Evolutionary conservation across 2,113 vertebrate genomes (phyloP).

Genomic region (Perccottus glenii): DNA sequence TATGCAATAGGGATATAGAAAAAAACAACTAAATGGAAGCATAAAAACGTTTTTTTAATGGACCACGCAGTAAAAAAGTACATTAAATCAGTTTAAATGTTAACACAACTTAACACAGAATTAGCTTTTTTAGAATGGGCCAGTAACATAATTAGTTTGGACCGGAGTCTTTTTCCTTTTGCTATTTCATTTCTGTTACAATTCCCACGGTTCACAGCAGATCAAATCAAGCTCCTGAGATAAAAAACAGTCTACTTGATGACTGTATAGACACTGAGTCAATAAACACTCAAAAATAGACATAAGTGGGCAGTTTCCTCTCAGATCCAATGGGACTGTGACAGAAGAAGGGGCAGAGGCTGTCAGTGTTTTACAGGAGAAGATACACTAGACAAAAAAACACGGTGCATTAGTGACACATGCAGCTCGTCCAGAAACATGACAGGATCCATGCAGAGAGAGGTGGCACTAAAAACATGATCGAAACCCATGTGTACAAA

Average conservation of each 20-base stretch:
- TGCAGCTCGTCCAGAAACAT: conserved; percentile 8
- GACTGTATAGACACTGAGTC: conserved; percentile 31
- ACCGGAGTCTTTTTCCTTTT: no score
- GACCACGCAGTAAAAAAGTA: no score
- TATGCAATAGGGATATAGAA: no score
- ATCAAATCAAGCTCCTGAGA: conserved; percentile 24
- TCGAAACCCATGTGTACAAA: not conserved
- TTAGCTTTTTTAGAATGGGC: no score
- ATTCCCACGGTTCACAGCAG: conserved; percentile 10
- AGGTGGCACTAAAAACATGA: not conserved
- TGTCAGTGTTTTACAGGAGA: conserved; percentile 5
- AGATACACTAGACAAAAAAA: no score
- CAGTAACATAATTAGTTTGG: no score
- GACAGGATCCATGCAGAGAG: conserved; percentile 13
- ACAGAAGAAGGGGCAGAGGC: conserved; percentile 38
- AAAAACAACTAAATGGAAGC: no score
- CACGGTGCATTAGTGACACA: conserved; percentile 29
- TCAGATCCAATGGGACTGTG: conserved; percentile 12
- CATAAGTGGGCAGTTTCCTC: conserved; percentile 35
- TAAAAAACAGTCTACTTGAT: conserved; percentile 24
- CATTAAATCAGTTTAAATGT: no score
- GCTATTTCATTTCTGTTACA: conserved; percentile 1
- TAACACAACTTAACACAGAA: no score
- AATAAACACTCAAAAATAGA: conserved; percentile 46
- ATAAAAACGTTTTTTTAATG: no score